Conservation (phyloP, 2,888 invertebrate genomes). For the Zaprionus lineosus region DNA sequence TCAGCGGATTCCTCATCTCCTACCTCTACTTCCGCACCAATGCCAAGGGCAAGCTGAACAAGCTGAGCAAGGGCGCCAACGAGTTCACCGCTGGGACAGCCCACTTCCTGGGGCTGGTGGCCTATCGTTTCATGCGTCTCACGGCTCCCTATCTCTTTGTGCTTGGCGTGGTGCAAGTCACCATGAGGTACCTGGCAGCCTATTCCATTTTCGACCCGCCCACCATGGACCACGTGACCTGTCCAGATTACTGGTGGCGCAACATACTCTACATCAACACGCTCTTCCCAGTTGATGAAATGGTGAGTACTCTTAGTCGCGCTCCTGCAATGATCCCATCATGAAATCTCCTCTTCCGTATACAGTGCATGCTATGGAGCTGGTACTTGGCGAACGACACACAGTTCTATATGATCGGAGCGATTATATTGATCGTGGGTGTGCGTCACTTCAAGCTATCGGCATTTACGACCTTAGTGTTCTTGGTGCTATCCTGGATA, state of each 20-base stretch:
- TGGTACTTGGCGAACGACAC: slow-evolving; percentile 95
- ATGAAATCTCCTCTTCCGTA: neutral
- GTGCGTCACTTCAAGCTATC: slow-evolving; percentile 91
- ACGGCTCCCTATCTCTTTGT: slow-evolving; percentile 93
- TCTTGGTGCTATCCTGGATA: slow-evolving; percentile 89
- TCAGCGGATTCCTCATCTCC: slow-evolving; percentile 92
- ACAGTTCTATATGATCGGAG: slow-evolving; percentile 92
- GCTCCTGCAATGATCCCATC: neutral
- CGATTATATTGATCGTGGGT: slow-evolving; percentile 90
- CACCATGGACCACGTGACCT: slow-evolving; percentile 90
- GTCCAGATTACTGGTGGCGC: slow-evolving; percentile 94
- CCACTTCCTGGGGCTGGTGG: slow-evolving; percentile 90
- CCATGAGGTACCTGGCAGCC: slow-evolving; percentile 93
- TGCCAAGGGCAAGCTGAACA: slow-evolving; percentile 88
- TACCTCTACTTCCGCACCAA: slow-evolving; percentile 92
- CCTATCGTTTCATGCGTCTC: slow-evolving; percentile 90
- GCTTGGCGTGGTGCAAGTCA: slow-evolving; percentile 91
- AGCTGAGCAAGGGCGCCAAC: slow-evolving; percentile 86
- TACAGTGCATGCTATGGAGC: slow-evolving; percentile 94
- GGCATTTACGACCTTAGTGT: slow-evolving; percentile 86
- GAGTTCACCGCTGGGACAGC: slow-evolving; percentile 86
- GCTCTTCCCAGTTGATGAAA: slow-evolving; percentile 91
- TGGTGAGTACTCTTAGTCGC: slow-evolving; percentile 85
- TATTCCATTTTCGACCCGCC: slow-evolving; percentile 93
- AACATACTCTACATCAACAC: slow-evolving; percentile 94